phyloP scores from a whole-genome alignment of 1,140 invertebrate species.

The Tribolium castaneum region DNA sequence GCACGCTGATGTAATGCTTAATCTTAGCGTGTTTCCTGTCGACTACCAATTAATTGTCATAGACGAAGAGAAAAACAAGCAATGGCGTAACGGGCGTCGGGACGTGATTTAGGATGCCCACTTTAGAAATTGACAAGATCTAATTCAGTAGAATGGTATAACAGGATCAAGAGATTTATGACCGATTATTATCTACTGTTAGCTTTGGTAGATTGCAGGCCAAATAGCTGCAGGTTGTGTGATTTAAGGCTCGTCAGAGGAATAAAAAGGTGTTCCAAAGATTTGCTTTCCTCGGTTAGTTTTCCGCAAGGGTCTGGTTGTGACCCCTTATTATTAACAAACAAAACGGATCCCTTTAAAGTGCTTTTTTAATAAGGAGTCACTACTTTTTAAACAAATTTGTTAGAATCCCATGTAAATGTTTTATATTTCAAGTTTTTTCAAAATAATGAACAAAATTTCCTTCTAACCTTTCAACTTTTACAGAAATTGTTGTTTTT shows the following conservation, averaged over 20 bases:
- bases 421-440: too few species aligned
- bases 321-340: too few species aligned
- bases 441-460: too few species aligned
- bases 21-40: conserved; percentile 24
- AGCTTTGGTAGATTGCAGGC: conserved; percentile 1
- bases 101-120: neutral
- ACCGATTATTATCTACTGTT: neutral
- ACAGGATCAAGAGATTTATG: neutral
- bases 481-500: too few species aligned
- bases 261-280: neutral
- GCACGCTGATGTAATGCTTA: conserved; percentile 32
- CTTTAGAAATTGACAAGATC: neutral
- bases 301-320: too few species aligned
- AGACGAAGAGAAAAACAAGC: neutral
- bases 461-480: too few species aligned
- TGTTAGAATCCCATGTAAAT: too few species aligned
- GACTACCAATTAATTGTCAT: conserved; percentile 24
- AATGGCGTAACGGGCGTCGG: neutral
- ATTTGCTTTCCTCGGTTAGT: too few species aligned
- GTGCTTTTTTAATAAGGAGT: too few species aligned
- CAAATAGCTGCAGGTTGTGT: neutral
- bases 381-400: too few species aligned
- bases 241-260: neutral
- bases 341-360: too few species aligned
- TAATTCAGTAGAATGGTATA: conserved; percentile 8